phyloP scores from a whole-genome alignment of 2,113 vertebrate genomes.

The Mormyrus iriodes region DNA sequence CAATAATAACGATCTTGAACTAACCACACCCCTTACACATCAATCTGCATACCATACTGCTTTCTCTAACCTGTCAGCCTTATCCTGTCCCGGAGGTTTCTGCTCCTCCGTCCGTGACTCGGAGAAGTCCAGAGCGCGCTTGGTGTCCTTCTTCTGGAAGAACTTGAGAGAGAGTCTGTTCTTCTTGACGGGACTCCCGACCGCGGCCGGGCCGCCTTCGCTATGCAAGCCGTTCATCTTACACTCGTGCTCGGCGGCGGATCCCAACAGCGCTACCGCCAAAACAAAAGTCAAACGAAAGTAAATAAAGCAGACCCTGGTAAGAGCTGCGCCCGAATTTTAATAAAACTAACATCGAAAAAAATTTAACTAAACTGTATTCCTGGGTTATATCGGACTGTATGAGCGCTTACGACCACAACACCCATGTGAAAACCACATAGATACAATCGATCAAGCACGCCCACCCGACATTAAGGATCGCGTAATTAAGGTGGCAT shows the following conservation, averaged over 20 bases:
- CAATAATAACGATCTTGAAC: neutral
- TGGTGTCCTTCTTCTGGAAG: slow-evolving; percentile 91
- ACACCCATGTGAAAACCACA: too few species aligned
- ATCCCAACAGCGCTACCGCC: neutral
- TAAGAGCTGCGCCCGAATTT: too few species aligned
- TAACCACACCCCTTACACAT: neutral
- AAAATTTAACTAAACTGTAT: neutral
- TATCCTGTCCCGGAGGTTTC: slow-evolving; percentile 53
- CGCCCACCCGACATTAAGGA: neutral
- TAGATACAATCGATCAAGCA: neutral
- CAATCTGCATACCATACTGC: neutral
- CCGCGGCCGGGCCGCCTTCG: slow-evolving; percentile 60
- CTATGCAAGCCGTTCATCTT: slow-evolving; percentile 82
- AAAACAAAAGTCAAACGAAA: neutral
- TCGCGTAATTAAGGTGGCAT: neutral
- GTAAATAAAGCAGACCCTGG: too few species aligned
- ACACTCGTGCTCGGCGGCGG: neutral
- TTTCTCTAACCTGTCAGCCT: slow-evolving; percentile 65
- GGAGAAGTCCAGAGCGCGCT: slow-evolving; percentile 83
- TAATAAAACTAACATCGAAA: neutral
- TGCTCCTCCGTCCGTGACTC: slow-evolving; percentile 73
- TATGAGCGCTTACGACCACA: neutral
- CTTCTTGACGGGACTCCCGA: slow-evolving; percentile 76
- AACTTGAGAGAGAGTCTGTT: slow-evolving; percentile 86
- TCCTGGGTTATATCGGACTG: neutral